Percentiles rank a stretch among this genome's conserved stretches.
Conservation (phyloP, 2,888 invertebrate genomes). For the Rhimphoctona megacephalus region DNA sequence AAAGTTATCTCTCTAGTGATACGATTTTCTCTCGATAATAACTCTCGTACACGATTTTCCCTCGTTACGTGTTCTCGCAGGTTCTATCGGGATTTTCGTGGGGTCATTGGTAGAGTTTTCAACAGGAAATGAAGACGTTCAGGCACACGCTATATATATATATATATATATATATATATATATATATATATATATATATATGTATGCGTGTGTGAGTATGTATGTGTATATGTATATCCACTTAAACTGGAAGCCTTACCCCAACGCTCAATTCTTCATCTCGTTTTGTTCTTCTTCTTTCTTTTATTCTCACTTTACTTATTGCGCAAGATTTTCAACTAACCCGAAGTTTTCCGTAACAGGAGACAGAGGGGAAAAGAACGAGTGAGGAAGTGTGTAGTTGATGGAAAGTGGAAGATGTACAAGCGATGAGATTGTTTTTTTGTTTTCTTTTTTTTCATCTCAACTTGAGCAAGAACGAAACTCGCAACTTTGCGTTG, state of each 20-base stretch:
- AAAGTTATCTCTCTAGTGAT: conserved; percentile 55
- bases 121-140: conserved; percentile 51
- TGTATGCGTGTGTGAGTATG: too few relatives aligned
- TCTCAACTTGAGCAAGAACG: conserved; percentile 9
- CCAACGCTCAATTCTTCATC: background rate
- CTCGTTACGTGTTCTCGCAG: conserved; percentile 32
- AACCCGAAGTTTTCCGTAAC: conserved; percentile 48
- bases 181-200: background rate
- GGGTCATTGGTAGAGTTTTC: conserved; percentile 42
- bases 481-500: conserved; percentile 43
- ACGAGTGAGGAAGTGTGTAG: conserved; percentile 29
- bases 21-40: conserved; percentile 60
- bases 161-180: background rate
- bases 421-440: conserved; percentile 46
- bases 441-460: conserved; percentile 21
- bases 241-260: background rate
- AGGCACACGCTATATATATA: background rate
- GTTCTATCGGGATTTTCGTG: conserved; percentile 44
- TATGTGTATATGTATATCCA: background rate
- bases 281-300: conserved; percentile 8
- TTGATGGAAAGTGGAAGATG: conserved; percentile 64
- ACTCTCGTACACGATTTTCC: conserved; percentile 50
- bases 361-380: conserved; percentile 39
- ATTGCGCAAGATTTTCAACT: conserved; percentile 56
- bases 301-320: conserved; percentile 45